Evolutionary conservation across 2,888 invertebrate genomes (phyloP).

Genomic region (Hanleya hanleyi): DNA sequence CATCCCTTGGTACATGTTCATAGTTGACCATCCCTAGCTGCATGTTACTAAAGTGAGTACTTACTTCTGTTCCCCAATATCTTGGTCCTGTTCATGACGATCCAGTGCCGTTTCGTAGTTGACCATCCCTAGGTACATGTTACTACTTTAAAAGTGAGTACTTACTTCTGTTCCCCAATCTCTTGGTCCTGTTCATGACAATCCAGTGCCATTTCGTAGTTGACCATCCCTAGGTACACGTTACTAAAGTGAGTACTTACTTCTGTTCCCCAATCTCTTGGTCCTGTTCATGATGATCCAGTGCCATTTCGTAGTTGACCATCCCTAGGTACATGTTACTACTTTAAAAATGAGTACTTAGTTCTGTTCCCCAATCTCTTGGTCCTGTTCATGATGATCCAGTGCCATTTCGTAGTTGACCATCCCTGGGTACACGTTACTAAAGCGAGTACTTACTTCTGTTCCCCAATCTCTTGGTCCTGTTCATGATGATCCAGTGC

Average conservation of each 20-base stretch:
- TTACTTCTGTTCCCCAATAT: conserved; percentile 54
- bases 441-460: conserved; percentile 56
- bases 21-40: too few relatives aligned
- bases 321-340: conserved; percentile 68
- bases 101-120: conserved; percentile 62
- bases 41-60: too few relatives aligned
- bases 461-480: conserved; percentile 61
- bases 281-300: conserved; percentile 65
- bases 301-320: conserved; percentile 57
- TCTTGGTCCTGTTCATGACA: conserved; percentile 64
- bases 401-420: conserved; percentile 59
- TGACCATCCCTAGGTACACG: conserved; percentile 65
- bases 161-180: conserved; percentile 52
- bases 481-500: conserved; percentile 63
- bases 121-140: too few relatives aligned
- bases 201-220: conserved; percentile 58
- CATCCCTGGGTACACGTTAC: conserved; percentile 68
- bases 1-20: too few relatives aligned
- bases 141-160: too few relatives aligned
- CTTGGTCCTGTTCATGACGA: conserved; percentile 63
- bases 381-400: conserved; percentile 63
- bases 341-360: too few relatives aligned
- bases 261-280: conserved; percentile 54
- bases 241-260: conserved; percentile 67
- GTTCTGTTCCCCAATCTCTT: conserved; percentile 55